These are phyloP conservation scores for Pristionchus fissidentatus DNA, from an alignment of 2,888 invertebrate species.

Conservation along the genomic window DNA sequence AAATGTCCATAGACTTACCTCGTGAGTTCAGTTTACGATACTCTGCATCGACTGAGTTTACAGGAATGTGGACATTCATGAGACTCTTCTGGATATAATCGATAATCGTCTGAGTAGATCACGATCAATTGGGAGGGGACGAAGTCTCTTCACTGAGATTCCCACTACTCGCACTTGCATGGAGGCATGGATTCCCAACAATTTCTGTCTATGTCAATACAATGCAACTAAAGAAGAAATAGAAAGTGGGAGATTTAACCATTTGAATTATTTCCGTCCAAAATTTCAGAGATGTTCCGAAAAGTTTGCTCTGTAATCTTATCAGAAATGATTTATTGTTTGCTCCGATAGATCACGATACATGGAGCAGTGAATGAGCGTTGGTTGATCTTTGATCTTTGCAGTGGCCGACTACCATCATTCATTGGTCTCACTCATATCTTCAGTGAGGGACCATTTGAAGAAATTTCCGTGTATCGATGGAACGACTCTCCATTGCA, in stretches of 20 bases:
- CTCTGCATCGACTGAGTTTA: not conserved
- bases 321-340: not conserved
- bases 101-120: slow-evolving; percentile 21
- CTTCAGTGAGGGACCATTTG: not conserved
- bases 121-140: slow-evolving; percentile 40
- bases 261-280: not conserved
- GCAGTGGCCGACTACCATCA: not conserved
- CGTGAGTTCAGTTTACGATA: slow-evolving; percentile 51
- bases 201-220: slow-evolving; percentile 60
- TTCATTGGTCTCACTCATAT: not conserved
- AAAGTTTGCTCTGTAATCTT: not conserved
- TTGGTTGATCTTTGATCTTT: too few species aligned
- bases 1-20: slow-evolving; percentile 51
- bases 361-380: too few species aligned
- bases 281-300: not conserved
- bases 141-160: slow-evolving; percentile 54
- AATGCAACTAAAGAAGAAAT: slow-evolving; percentile 43
- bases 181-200: slow-evolving; percentile 55
- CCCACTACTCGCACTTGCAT: slow-evolving; percentile 52
- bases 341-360: not conserved
- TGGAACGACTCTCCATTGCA: not conserved
- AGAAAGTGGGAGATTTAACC: not conserved
- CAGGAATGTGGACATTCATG: slow-evolving; percentile 62
- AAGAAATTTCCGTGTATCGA: not conserved
- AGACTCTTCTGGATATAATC: slow-evolving; percentile 54